Evolutionary conservation across 2,113 vertebrate genomes (phyloP).

Genomic region (Dasyprocta punctata): DNA sequence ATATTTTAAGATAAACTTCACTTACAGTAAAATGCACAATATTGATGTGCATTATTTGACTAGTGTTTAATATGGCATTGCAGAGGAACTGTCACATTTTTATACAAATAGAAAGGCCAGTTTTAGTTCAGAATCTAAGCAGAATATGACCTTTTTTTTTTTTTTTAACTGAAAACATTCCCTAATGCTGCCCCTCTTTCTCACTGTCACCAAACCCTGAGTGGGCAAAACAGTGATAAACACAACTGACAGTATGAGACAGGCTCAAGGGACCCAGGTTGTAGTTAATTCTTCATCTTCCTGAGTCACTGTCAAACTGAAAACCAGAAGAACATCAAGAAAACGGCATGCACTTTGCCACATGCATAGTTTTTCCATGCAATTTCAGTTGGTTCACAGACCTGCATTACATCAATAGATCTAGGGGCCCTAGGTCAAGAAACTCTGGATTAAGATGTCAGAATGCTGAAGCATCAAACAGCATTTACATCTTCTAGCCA

Average conservation of each 20-base stretch:
- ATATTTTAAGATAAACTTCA: not conserved
- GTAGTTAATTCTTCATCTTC: not conserved
- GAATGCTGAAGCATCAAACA: not conserved
- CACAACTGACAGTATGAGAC: not conserved
- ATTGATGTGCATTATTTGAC: not conserved
- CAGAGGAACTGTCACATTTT: not conserved
- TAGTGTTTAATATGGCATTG: not conserved
- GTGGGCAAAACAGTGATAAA: not conserved
- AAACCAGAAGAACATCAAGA: not conserved
- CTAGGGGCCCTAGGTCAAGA: not conserved
- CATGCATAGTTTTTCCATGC: not conserved
- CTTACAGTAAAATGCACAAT: not conserved
- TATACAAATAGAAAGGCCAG: not conserved
- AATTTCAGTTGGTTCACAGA: not conserved
- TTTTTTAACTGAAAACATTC: not conserved
- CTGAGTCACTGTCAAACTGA: not conserved
- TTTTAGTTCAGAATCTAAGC: constrained; percentile 8
- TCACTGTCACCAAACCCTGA: not conserved
- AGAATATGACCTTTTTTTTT: not conserved
- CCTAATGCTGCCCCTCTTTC: not conserved
- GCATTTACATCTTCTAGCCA: not conserved
- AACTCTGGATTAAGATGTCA: not conserved
- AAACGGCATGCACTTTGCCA: not conserved
- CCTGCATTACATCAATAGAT: not conserved
- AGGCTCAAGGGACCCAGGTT: not conserved